Percentiles rank a stretch among this genome's conserved stretches.
phyloP scores from a whole-genome alignment of 2,888 invertebrate genomes.

The Fabriciana adippe region DNA sequence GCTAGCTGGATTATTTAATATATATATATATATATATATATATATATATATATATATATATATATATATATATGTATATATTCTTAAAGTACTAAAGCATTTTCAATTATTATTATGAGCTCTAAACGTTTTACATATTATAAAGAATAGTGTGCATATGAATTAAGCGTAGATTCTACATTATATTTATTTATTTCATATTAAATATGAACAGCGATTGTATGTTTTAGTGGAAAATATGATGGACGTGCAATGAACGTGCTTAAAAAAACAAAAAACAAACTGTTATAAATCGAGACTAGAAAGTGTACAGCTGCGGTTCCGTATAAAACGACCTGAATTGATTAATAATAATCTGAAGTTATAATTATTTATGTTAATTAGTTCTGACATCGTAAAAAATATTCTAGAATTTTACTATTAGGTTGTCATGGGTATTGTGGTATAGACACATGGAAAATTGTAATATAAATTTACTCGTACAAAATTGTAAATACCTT shows the following conservation, averaged over 20 bases:
- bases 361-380: no score
- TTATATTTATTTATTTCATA: not conserved
- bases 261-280: conserved; percentile 32
- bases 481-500: not conserved
- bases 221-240: conserved; percentile 16
- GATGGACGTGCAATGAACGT: conserved; percentile 22
- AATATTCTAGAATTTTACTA: no score
- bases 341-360: not conserved
- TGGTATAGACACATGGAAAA: no score
- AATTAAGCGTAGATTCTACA: conserved; percentile 27
- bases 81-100: conserved; percentile 33
- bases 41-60: no score
- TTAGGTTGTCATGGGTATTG: no score
- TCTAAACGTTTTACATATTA: conserved; percentile 23
- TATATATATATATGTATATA: conserved; percentile 22
- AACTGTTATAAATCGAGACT: conserved; percentile 65
- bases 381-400: no score
- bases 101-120: conserved; percentile 26
- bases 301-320: conserved; percentile 71
- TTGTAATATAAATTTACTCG: no score
- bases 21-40: no score
- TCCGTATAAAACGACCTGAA: conserved; percentile 62
- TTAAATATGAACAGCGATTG: not conserved
- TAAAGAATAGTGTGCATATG: conserved; percentile 32
- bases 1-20: conserved; percentile 47